Conservation (phyloP, 2,888 invertebrate genomes). For the Callosobruchus maculatus region DNA sequence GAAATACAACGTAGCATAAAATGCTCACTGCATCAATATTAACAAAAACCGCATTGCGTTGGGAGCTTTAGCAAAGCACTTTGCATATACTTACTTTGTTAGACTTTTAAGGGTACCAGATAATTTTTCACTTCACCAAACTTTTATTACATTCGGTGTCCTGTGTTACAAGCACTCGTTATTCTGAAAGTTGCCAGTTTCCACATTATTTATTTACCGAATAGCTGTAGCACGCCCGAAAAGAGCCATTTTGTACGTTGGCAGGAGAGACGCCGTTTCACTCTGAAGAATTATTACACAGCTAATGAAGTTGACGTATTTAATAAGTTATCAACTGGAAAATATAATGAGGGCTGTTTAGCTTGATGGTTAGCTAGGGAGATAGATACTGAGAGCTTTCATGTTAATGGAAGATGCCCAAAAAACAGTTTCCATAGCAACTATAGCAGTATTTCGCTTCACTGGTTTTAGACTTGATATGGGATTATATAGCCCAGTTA, state of each 20-base stretch:
- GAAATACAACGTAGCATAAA: too few relatives aligned
- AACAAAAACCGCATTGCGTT: background rate
- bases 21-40: background rate
- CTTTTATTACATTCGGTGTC: background rate
- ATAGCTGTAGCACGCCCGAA: background rate
- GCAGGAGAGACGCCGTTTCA: background rate
- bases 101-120: background rate
- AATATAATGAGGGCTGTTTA: background rate
- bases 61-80: too few relatives aligned
- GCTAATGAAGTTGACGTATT: background rate
- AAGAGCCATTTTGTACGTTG: background rate
- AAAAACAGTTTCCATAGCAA: background rate
- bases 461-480: background rate
- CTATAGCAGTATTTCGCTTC: background rate
- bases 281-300: background rate
- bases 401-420: background rate
- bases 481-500: too few relatives aligned
- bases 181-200: background rate
- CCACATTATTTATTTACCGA: background rate
- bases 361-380: background rate
- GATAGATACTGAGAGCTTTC: background rate
- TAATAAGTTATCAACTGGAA: background rate
- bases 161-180: background rate
- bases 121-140: background rate
- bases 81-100: background rate